These are phyloP conservation scores for Pterocles orientalis DNA, from an alignment of 2,113 vertebrate genomes.

Conservation along the genomic window DNA sequence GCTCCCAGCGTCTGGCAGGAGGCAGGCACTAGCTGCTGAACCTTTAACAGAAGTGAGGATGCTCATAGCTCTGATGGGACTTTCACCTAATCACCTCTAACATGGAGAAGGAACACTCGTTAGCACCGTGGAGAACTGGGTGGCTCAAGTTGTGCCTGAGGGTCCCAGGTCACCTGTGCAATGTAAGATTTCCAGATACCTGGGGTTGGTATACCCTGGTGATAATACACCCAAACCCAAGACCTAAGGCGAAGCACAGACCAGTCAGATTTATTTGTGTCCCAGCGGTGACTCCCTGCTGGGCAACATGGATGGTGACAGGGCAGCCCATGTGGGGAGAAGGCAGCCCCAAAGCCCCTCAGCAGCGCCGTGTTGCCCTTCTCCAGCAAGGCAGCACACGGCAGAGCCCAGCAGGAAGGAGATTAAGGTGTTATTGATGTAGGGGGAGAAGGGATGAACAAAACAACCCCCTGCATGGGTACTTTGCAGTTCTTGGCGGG, in stretches of 20 bases:
- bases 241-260: not conserved
- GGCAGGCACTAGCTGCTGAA: not conserved
- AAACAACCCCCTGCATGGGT: not conserved
- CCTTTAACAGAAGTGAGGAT: not conserved
- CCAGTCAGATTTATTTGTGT: not conserved
- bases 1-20: not conserved
- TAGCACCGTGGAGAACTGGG: not conserved
- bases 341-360: not conserved
- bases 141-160: not conserved
- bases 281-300: not conserved
- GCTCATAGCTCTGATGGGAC: not conserved
- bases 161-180: not conserved
- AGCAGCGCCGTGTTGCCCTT: not conserved
- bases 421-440: constrained; percentile 21
- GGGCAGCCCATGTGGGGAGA: not conserved
- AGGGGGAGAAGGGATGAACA: not conserved
- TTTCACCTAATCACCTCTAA: not conserved
- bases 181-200: not conserved
- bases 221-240: not conserved
- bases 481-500: constrained; percentile 7
- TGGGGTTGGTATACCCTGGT: not conserved
- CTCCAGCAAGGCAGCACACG: rapidly evolving
- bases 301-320: not conserved
- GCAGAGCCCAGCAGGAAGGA: not conserved
- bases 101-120: not conserved